A percentile compares a stretch with the other conserved stretches of the same genome.
Evolutionary conservation across 2,888 invertebrate species (phyloP).

Genomic region (Netelia melanura): DNA sequence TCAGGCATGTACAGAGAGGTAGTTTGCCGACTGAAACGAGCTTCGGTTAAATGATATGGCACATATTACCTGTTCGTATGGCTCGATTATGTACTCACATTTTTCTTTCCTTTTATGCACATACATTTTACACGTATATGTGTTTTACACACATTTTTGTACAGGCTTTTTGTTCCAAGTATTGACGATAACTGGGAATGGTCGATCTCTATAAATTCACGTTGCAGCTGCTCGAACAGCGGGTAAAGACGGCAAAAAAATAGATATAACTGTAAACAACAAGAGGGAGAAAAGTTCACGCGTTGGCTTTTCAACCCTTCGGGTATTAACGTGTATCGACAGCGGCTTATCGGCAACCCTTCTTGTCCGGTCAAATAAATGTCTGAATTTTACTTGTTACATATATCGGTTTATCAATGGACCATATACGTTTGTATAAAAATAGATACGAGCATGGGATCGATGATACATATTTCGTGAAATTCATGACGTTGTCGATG

Average conservation of each 20-base stretch:
- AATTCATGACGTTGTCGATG: neutral
- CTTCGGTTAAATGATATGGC: slow-evolving; percentile 25
- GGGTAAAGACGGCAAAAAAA: slow-evolving; percentile 7
- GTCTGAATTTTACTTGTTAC: slow-evolving; percentile 63
- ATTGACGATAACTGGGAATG: neutral
- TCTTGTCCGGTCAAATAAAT: slow-evolving; percentile 66
- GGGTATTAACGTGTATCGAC: slow-evolving; percentile 13
- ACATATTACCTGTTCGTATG: slow-evolving; percentile 33
- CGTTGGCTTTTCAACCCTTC: slow-evolving; percentile 1
- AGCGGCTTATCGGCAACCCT: slow-evolving; percentile 72
- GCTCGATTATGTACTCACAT: slow-evolving; percentile 1
- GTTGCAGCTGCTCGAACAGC: neutral
- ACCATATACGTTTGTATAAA: neutral
- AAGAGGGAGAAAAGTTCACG: slow-evolving; percentile 3
- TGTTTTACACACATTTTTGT: neutral
- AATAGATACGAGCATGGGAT: neutral
- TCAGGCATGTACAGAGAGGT: slow-evolving; percentile 17
- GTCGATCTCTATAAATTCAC: neutral
- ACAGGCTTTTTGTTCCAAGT: neutral
- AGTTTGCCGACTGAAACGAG: slow-evolving; percentile 26
- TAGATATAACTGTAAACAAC: neutral
- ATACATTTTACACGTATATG: neutral
- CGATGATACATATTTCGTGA: slow-evolving; percentile 38
- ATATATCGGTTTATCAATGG: neutral
- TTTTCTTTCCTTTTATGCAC: neutral